phyloP scores from a whole-genome alignment of 2,113 vertebrate genomes.

The Pituophis catenifer region DNA sequence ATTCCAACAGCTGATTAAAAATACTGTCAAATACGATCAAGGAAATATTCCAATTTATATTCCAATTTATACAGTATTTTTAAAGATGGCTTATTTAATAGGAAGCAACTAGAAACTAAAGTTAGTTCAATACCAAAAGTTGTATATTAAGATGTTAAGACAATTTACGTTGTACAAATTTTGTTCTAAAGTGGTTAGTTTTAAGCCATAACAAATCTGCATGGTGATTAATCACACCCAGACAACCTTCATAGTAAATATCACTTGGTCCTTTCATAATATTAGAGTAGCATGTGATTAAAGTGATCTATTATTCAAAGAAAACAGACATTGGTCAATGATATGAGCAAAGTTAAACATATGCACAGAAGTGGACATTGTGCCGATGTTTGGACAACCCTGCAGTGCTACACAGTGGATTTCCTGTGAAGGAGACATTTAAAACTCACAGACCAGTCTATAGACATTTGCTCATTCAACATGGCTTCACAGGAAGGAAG shows the following conservation, averaged over 20 bases:
- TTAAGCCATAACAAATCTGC: conserved; percentile 21
- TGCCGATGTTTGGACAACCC: conserved; percentile 77
- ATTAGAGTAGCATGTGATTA: conserved; percentile 49
- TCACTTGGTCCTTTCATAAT: conserved; percentile 49
- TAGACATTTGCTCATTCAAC: conserved; percentile 60
- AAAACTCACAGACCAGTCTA: conserved; percentile 41
- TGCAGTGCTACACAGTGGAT: conserved; percentile 56
- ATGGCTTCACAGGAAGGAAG: conserved; percentile 42
- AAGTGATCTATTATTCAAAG: conserved; percentile 71
- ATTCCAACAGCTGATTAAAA: conserved; percentile 5
- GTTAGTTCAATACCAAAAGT: conserved; percentile 25
- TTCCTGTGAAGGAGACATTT: conserved; percentile 71
- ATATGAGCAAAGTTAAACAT: conserved; percentile 52
- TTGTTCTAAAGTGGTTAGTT: not conserved
- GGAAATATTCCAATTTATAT: not conserved
- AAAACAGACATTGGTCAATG: conserved; percentile 71
- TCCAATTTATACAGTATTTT: not conserved
- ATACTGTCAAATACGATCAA: not conserved
- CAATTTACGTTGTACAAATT: conserved; percentile 18
- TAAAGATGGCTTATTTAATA: not conserved
- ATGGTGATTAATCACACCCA: conserved; percentile 67
- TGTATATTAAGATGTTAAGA: conserved; percentile 3
- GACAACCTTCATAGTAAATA: conserved; percentile 55
- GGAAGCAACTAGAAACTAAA: conserved; percentile 34
- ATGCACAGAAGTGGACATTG: conserved; percentile 72